Conservation (phyloP, 2,888 invertebrate species). For the Phaedon cochleariae region DNA sequence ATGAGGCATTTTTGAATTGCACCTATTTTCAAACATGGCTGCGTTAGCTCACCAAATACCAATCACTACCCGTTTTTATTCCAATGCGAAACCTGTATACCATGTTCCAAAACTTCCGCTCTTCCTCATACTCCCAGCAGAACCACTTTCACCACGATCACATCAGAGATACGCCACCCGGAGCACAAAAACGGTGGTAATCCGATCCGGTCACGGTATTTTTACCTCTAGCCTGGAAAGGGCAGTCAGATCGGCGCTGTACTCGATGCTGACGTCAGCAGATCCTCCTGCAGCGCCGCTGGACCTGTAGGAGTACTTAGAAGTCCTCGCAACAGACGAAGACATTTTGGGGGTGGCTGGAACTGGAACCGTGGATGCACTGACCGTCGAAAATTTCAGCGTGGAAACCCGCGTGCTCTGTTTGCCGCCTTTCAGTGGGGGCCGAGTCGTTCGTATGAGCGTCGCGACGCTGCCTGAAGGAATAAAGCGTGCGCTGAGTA, state of each 20-base stretch:
- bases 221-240: constrained; percentile 95
- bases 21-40: no score
- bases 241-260: constrained; percentile 92
- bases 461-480: constrained; percentile 60
- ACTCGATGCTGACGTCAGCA: constrained; percentile 94
- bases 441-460: constrained; percentile 70
- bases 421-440: constrained; percentile 69
- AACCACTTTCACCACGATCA: constrained; percentile 9
- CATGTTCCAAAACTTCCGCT: neutral
- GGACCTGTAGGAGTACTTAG: constrained; percentile 93
- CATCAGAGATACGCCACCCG: neutral
- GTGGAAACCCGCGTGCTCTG: constrained; percentile 61
- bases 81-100: neutral
- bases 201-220: constrained; percentile 38
- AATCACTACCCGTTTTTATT: no score
- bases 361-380: constrained; percentile 50
- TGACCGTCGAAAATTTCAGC: constrained; percentile 59
- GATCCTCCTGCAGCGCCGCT: constrained; percentile 77
- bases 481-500: constrained; percentile 52
- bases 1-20: no score
- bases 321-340: constrained; percentile 71
- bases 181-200: neutral
- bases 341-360: constrained; percentile 41
- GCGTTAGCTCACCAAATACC: no score
- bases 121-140: neutral